Base-by-base conservation (phyloP, 2,888 invertebrate species). In the Acanthosepion pharaonis region DNA sequence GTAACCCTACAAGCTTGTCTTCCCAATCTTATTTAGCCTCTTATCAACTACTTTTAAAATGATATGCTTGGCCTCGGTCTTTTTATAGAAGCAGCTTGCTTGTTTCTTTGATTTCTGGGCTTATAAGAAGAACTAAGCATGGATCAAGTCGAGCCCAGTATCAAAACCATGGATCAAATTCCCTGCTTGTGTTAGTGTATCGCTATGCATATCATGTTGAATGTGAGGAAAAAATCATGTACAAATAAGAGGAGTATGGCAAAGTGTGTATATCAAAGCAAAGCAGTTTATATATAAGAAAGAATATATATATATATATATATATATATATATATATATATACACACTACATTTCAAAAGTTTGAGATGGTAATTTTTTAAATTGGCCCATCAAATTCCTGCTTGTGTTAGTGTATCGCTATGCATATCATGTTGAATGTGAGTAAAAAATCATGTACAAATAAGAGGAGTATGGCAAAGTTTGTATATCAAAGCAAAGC, bases 1-100 rank as follows among this genome's bases (percentile, higher is more conserved):
- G n/a, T 78, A 78, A 78, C 78, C n/a, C 78, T 33, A 78, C 78
- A 78, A 78, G 78, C 78, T 78, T 78, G 78, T 78, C 78, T 78
- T 78, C n/a, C n/a, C 78, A 78, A 78, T 78, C 78, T 78, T 78
- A 78, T 78, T 78, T 33, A 78, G 78, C n/a, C 78, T 78, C 78
- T 78, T 78, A 78, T 78, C 78, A 33, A 78, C 78, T n/a, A 78
- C n/a, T 78, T 78, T n/a, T 78, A 15, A 78, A 78, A n/a, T 78
- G 78, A 78, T 78, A 78, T 59, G 78, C 78, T 78, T 78, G 78
- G 78, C n/a, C 78, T n/a, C 11, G 5, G 78, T 78, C 78, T 78
- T 78, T 78, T 78, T 33, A 78, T 78, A 78, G 78, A 78, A 78
- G 23, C 78, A 78, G 11, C n/a, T 78, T n/a, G 78, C 78, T 33